A percentile compares a stretch with the other conserved stretches of the same genome.
These are phyloP conservation scores for Mellivora capensis DNA, from an alignment of 2,113 vertebrate species.

Conservation along the genomic window DNA sequence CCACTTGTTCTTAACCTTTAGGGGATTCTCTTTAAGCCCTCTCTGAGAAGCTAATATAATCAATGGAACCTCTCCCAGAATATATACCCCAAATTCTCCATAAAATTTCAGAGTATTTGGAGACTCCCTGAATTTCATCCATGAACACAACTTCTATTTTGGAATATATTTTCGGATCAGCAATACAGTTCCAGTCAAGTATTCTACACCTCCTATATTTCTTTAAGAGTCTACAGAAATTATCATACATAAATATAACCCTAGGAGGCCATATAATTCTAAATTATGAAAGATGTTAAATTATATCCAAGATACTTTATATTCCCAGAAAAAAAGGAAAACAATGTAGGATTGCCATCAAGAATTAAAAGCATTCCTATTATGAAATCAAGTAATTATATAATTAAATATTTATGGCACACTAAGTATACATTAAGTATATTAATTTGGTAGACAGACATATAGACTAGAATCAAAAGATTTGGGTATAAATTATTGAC, in stretches of 20 bases:
- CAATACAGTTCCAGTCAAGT: background rate
- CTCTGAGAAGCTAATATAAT: background rate
- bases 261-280: background rate
- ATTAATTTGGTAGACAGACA: conserved; percentile 23
- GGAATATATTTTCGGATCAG: background rate
- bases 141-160: conserved; percentile 3
- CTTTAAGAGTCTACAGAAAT: background rate
- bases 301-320: conserved; percentile 1
- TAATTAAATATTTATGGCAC: background rate
- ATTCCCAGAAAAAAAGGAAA: conserved; percentile 12
- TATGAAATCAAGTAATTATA: background rate
- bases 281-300: background rate
- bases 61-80: background rate
- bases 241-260: background rate
- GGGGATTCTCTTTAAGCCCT: background rate
- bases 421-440: background rate
- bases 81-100: background rate
- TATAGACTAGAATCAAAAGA: background rate
- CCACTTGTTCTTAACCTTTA: background rate
- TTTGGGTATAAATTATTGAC: background rate
- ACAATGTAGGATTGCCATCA: background rate
- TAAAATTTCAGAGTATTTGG: background rate
- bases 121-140: background rate
- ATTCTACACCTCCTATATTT: background rate
- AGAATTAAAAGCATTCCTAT: background rate